Percentiles rank a stretch among this genome's conserved stretches.
Evolutionary conservation across 2,113 vertebrate species (phyloP).

Genomic region (Pavo muticus): DNA sequence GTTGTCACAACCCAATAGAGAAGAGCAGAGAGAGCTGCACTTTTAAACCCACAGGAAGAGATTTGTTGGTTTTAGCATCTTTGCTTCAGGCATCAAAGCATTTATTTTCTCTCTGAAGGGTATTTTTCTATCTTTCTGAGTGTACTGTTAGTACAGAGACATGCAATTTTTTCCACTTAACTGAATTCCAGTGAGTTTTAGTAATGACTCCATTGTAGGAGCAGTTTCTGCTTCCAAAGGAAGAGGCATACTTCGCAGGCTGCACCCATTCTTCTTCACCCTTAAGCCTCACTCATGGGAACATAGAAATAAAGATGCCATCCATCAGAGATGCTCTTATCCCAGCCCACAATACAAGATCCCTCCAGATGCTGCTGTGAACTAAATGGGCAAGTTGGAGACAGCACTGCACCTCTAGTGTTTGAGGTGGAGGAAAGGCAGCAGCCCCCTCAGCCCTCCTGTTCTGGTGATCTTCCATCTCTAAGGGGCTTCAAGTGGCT

Average conservation of each 20-base stretch:
- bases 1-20: neutral
- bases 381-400: neutral
- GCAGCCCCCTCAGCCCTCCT: neutral
- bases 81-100: neutral
- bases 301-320: neutral
- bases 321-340: neutral
- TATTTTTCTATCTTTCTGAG: neutral
- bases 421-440: fast-evolving
- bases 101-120: neutral
- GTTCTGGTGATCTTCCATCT: neutral
- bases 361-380: neutral
- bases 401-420: fast-evolving
- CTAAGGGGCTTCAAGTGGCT: neutral
- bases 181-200: neutral
- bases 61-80: neutral
- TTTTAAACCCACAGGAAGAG: neutral
- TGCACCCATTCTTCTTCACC: neutral
- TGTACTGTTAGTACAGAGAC: neutral
- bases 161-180: neutral
- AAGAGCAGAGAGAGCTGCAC: neutral
- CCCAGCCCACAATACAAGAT: neutral
- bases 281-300: neutral
- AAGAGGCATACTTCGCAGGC: neutral
- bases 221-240: neutral
- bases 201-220: neutral